Percentiles rank a stretch among this genome's conserved stretches.
Conservation (phyloP, 1,140 invertebrate genomes). For the Potamilus streckersoni region DNA sequence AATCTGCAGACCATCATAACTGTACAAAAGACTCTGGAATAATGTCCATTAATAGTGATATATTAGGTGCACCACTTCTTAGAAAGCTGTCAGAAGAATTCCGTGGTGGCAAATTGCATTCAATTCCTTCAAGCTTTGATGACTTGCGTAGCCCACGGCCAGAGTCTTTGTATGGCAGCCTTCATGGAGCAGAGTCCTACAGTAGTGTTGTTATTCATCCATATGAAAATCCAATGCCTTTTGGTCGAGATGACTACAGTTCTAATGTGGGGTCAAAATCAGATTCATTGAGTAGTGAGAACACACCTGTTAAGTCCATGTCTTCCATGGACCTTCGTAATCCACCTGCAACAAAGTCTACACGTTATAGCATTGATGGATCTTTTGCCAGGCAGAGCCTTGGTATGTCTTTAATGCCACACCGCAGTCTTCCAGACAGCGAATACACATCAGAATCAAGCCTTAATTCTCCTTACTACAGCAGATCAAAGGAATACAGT, state of each 20-base stretch:
- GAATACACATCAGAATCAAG: conserved; percentile 43
- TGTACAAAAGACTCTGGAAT: no score
- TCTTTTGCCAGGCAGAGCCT: conserved; percentile 27
- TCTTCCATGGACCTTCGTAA: no score
- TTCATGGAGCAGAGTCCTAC: conserved; percentile 59
- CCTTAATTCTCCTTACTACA: conserved; percentile 16
- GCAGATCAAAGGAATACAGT: conserved; percentile 10
- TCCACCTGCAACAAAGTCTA: no score
- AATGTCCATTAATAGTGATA: conserved; percentile 8
- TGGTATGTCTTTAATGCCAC: conserved; percentile 9
- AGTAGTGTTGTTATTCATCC: conserved; percentile 60
- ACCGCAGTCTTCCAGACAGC: conserved; percentile 27
- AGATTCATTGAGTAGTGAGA: no score
- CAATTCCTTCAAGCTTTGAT: conserved; percentile 46
- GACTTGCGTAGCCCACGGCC: conserved; percentile 39
- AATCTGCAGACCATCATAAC: no score
- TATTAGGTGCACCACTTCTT: conserved; percentile 75
- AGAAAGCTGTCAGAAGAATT: conserved; percentile 72
- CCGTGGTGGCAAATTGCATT: conserved; percentile 47
- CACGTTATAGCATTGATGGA: conserved; percentile 47
- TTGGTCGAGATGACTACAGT: conserved; percentile 53
- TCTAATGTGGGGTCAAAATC: conserved; percentile 21
- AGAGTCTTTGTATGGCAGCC: conserved; percentile 40
- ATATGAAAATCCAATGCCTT: conserved; percentile 44
- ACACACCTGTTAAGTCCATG: no score